Percentiles rank a stretch among this genome's conserved stretches.
These are phyloP conservation scores for Entomyzon cyanotis DNA, from an alignment of 2,113 vertebrate species.

Conservation along the genomic window DNA sequence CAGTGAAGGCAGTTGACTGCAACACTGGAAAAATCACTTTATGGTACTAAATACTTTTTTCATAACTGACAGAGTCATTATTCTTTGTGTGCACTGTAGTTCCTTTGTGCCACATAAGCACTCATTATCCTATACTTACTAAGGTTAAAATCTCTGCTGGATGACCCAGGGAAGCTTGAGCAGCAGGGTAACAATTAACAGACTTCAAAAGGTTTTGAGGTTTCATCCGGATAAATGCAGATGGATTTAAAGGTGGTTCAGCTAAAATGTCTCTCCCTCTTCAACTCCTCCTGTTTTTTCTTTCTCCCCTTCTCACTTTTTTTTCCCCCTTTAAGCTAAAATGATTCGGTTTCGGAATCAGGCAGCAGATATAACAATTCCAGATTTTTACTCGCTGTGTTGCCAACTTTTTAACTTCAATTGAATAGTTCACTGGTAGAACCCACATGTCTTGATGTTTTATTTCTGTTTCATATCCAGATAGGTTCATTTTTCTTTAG, in stretches of 20 bases:
- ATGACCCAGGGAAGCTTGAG: not conserved
- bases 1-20: slow-evolving; percentile 14
- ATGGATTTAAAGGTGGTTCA: not conserved
- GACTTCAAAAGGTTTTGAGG: not conserved
- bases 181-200: not conserved
- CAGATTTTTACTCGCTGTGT: not conserved
- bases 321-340: not conserved
- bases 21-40: slow-evolving; percentile 1
- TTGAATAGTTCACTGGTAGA: not conserved
- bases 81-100: not conserved
- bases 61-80: not conserved
- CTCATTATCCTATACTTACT: slow-evolving; percentile 22
- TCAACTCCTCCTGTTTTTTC: accelerated
- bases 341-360: not conserved
- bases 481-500: not conserved
- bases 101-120: slow-evolving; percentile 27
- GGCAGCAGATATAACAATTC: not conserved
- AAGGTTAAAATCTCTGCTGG: slow-evolving; percentile 22
- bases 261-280: not conserved
- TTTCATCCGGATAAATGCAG: not conserved
- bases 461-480: slow-evolving; percentile 15
- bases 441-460: not conserved
- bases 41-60: slow-evolving; percentile 32
- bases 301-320: accelerated
- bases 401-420: not conserved